Evolutionary conservation across 2,888 invertebrate species (phyloP), one percentile per base, ranked within the genome.

Genomic region (Barypeithes pellucidus): DNA sequence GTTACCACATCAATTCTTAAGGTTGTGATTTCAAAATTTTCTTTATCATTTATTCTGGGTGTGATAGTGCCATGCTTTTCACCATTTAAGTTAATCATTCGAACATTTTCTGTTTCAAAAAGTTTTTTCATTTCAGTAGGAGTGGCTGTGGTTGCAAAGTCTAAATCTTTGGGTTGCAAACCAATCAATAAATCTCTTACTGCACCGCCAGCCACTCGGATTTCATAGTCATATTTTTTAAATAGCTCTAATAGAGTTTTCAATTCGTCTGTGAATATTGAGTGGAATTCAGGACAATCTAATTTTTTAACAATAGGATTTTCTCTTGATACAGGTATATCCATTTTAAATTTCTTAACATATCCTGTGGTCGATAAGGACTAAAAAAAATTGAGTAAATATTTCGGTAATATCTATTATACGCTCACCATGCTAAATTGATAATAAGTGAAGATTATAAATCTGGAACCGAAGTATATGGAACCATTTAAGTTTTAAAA

Each of bases 141-240:
- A 0, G 98, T 99, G 8, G 99, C 99, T 14, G 94, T 94, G 5
- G 99, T 98, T 0, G 99, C 99, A 88, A 99, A 98, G 87, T 99
- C 99, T 61, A 99, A 87, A 87, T 99, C 99, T 82, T 93, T 93
- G 0, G 98, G 97, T 77, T 87, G 87, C 62, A 89, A 90, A 3
- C 91, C 90, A 90, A 93, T 90, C n/a, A 97, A 84, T 33, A 96
- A 87, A 85, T 96, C 96, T 77, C 95, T 90, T 0, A 99, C 99
- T 16, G 99, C 98, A 4, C 99, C 99, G 54, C 99, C 99, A 45
- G 98, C 99, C 73, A 99, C 92, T 79, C 99, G 89, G 71, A 99
- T 88, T 86, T 98, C 96, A 89, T 92, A 91, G 65, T 92, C 89
- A 82, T 95, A 89, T 82, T 93, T 92, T 71, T 92, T 89, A 84